phyloP scores from a whole-genome alignment of 2,113 vertebrate species.

The Thalassarche chlororhynchos region DNA sequence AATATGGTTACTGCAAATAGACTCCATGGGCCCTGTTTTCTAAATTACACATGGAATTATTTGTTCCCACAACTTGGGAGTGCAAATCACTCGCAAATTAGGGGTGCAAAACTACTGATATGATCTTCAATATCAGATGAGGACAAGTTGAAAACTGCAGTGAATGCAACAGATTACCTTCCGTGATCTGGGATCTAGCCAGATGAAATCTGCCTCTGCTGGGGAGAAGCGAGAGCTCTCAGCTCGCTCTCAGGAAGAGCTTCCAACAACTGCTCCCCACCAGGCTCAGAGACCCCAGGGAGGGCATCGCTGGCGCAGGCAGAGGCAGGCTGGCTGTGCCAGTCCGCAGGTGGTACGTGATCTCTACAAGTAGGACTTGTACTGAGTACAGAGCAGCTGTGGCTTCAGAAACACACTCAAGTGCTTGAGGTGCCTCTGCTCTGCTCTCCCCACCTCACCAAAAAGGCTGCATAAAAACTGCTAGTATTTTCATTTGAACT shows the following conservation, averaged over 20 bases:
- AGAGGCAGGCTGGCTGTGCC: background rate
- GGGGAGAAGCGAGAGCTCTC: background rate
- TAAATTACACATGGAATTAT: background rate
- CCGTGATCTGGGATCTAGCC: background rate
- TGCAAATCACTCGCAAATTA: conserved; percentile 6
- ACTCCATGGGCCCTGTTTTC: background rate
- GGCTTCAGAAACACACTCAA: background rate
- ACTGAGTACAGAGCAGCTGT: background rate
- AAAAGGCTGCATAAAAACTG: background rate
- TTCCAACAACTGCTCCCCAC: background rate
- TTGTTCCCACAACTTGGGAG: background rate
- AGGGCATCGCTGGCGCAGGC: background rate
- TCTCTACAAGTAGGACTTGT: background rate
- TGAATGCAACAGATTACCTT: background rate
- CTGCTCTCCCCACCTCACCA: background rate
- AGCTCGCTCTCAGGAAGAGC: background rate
- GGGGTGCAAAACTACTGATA: background rate
- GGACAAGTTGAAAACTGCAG: background rate
- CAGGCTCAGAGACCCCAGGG: background rate
- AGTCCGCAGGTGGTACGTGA: background rate
- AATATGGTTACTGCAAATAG: conserved; percentile 47
- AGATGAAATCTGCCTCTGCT: background rate
- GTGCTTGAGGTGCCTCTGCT: background rate
- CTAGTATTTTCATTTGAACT: background rate
- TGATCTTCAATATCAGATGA: background rate